A percentile compares a stretch with the other conserved stretches of the same genome.
Evolutionary conservation across 2,113 vertebrate species (phyloP).

Genomic region (Ibidorhyncha struthersii): DNA sequence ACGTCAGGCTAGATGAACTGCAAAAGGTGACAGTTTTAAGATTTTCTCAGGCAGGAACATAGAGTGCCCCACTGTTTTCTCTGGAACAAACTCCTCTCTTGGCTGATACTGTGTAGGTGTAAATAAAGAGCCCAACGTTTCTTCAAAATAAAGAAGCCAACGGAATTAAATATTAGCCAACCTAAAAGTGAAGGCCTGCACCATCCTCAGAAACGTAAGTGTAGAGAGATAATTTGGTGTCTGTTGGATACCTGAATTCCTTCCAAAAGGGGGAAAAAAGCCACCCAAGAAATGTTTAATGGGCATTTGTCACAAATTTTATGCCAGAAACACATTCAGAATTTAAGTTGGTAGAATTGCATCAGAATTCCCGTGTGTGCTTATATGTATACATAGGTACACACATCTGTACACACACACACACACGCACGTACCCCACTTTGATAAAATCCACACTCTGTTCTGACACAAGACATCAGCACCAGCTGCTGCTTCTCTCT

Average conservation of each 20-base stretch:
- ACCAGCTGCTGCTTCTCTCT: too few species aligned
- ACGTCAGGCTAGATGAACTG: neutral
- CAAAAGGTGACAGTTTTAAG: neutral
- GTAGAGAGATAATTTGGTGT: neutral
- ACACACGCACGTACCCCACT: too few species aligned
- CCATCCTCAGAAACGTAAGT: neutral
- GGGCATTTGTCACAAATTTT: neutral
- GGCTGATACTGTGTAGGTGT: neutral
- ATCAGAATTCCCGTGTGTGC: rapidly evolving
- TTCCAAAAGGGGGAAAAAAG: neutral
- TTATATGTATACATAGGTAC: neutral
- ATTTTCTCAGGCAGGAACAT: neutral
- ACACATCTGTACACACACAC: neutral
- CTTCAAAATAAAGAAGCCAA: neutral
- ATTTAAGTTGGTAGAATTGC: neutral
- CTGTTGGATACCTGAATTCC: neutral
- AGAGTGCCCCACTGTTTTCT: neutral
- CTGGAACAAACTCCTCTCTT: neutral
- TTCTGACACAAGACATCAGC: too few species aligned
- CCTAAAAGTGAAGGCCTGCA: neutral
- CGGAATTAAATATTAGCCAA: neutral
- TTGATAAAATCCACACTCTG: too few species aligned
- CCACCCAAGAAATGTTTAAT: neutral
- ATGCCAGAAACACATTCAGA: neutral
- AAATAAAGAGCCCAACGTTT: neutral